Conservation (phyloP, 2,797 vertebrate species). For the Psittacula echo region DNA sequence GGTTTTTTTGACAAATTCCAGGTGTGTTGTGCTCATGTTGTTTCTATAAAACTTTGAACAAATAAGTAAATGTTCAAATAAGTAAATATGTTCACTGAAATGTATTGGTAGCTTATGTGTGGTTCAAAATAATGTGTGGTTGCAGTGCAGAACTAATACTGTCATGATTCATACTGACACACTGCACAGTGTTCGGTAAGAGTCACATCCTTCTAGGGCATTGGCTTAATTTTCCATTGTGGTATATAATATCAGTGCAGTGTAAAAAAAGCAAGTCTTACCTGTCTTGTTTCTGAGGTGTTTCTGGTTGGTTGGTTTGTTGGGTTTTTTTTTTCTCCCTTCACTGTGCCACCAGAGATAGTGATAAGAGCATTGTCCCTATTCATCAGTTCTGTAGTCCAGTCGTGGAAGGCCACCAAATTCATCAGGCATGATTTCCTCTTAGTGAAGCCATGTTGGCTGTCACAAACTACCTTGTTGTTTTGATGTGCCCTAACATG, state of each 20-base stretch:
- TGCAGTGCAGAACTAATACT: constrained; percentile 25
- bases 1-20: background rate
- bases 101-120: background rate
- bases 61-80: background rate
- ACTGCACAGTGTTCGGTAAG: constrained; percentile 32
- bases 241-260: constrained; percentile 29
- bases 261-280: background rate
- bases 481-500: too few relatives aligned
- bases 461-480: too few relatives aligned
- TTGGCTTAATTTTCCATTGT: constrained; percentile 31
- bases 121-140: background rate
- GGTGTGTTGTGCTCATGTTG: background rate
- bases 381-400: too few relatives aligned
- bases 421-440: too few relatives aligned
- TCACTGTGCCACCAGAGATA: background rate
- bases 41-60: background rate
- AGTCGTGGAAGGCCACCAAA: too few relatives aligned
- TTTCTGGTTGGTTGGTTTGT: background rate
- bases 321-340: accelerated
- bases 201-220: background rate
- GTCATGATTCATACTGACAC: constrained; percentile 33
- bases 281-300: background rate
- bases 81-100: background rate
- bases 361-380: background rate
- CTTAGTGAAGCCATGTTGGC: too few relatives aligned